Evolutionary conservation across 2,797 vertebrate genomes (phyloP).

Genomic region (Acipenser oxyrinchus): DNA sequence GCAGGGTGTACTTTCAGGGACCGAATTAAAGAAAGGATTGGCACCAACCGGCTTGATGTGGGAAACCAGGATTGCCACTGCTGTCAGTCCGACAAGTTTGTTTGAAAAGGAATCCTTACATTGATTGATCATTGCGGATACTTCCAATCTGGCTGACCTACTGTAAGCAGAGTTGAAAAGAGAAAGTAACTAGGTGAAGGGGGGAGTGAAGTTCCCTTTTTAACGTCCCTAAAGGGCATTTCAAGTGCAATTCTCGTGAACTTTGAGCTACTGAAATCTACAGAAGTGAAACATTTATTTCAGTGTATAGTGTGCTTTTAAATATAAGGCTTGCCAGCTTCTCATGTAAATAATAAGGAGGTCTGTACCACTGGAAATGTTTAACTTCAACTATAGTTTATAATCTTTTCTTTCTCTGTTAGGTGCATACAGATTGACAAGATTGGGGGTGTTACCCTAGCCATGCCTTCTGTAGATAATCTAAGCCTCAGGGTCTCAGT

Average conservation of each 20-base stretch:
- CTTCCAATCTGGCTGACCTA: slow-evolving; percentile 8
- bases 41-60: slow-evolving; percentile 34
- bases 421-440: not conserved
- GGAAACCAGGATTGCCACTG: slow-evolving; percentile 40
- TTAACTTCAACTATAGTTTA: slow-evolving; percentile 28
- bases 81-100: slow-evolving; percentile 46
- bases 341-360: slow-evolving; percentile 15
- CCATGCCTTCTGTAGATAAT: slow-evolving; percentile 11
- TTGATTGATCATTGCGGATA: slow-evolving; percentile 52
- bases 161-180: slow-evolving; percentile 12
- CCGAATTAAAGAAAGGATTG: slow-evolving; percentile 36
- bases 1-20: slow-evolving; percentile 42
- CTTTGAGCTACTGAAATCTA: slow-evolving; percentile 49
- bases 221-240: slow-evolving; percentile 50
- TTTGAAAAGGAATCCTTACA: slow-evolving; percentile 62
- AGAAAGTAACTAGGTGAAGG: too few relatives aligned
- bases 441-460: not conserved
- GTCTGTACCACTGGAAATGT: slow-evolving; percentile 42
- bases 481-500: slow-evolving; percentile 37
- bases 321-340: slow-evolving; percentile 11
- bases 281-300: slow-evolving; percentile 17
- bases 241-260: slow-evolving; percentile 54
- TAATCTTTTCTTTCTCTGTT: slow-evolving; percentile 13
- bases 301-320: not conserved
- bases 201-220: slow-evolving; percentile 17